Evolutionary conservation across 2,113 vertebrate species (phyloP), one percentile per base, ranked within the genome.

Genomic region (Notiomystis cincta): DNA sequence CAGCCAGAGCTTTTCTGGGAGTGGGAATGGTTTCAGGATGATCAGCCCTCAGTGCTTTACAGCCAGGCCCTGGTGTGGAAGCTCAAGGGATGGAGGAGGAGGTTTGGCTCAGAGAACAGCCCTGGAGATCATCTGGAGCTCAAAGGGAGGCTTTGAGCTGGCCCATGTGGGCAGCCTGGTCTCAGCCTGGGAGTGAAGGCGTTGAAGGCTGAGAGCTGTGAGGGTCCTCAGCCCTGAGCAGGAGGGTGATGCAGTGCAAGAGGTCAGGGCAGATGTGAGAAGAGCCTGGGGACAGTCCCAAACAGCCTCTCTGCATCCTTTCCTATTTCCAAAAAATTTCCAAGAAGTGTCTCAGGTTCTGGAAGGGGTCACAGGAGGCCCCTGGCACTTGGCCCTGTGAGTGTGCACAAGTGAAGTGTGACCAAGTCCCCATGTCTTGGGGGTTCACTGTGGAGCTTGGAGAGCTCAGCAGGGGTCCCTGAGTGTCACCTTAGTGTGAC

Each of bases 341-440:
- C n/a, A 50, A 1, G 15, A 30, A 47, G 19, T 18, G 6, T 17
- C 30, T 86, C 3, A 2, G 15, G 30, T 92, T 31, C 62, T 73
- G 37, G 31, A 38, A 77, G 24, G 25, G 33, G 21, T 44, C 13
- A 0, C 3, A 45, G 53, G 35, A 71, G 19, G 15, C 27, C 48
- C 60, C 58, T 82, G 79, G 28, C n/a, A 10, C 38, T 65, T 64
- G 9, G 23, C 12, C 5, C 13, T 22, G 4, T n/a, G 1, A 30
- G 6, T 58, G 16, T 25, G n/a, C n/a, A n/a, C 35, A 57, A 28
- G n/a, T 2, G 1, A 27, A 38, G 24, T 4, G 9, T 48, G 30
- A 62, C 14, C 44, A 56, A 51, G 66, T 10, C 8, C 7, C 15
- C 4, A 0, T 10, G 20, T 12, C 33, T 30, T 57, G 33, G 3